Evolutionary conservation across 2,797 vertebrate species (phyloP), one percentile per base, ranked within the genome.

Genomic region (Sorex maritimensis): DNA sequence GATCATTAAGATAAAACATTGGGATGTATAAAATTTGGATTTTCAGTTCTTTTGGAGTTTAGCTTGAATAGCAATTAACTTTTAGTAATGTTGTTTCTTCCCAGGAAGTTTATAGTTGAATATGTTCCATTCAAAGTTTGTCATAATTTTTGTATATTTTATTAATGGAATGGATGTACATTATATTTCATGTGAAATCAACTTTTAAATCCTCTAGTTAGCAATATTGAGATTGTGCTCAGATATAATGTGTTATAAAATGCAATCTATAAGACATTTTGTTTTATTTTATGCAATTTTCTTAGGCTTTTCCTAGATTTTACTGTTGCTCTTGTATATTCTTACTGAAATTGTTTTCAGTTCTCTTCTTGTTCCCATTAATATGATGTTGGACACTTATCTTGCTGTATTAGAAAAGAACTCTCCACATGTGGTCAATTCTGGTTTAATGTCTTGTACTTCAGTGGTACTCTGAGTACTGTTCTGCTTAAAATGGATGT

Each of bases 141-240:
- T 75, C 30, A 58, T 90, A 78, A 67, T 8, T 65, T 75, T 75
- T 87, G 65, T 71, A 5, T 3, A 71, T 83, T 87, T 90, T 65
- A 69, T 58, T 87, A 75, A 69, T 79, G 46, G 34, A 68, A 4
- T 46, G 26, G 21, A 52, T 52, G 49, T 52, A 52, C 7, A 77
- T 81, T 61, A 73, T 78, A 58, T 89, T 82, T 86, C 13, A 24
- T 19, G 41, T 1, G 65, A 7, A 80, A 65, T 92, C 26, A 72
- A 80, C 75, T 67, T 88, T 23, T 0, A 67, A 91, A 92, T 41
- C 2, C 6, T 90, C 6, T 26, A 14, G 13, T 52, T 8, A 52
- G 49, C 5, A 44, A 5, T n/a, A 63, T 46, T 86, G 5, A 74
- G 73, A 90, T 80, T 78, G 26, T 80, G 28, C 24, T 52, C 49